Percentiles rank a stretch among this genome's conserved stretches.
Conservation (phyloP, 1,140 invertebrate species). For the Drosophila teissieri region DNA sequence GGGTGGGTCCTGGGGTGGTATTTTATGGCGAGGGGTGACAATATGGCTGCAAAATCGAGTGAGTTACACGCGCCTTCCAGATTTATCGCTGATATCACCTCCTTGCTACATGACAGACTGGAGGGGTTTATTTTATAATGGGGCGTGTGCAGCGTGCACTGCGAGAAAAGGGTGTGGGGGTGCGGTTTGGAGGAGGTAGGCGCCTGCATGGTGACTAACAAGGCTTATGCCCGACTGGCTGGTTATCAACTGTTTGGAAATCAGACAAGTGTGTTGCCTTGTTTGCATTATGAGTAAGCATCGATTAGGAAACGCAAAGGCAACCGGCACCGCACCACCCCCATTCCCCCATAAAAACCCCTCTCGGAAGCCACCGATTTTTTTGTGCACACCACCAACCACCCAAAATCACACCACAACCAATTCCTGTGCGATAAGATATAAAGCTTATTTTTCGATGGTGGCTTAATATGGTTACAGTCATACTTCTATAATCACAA, state of each 20-base stretch:
- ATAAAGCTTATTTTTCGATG: constrained; percentile 28
- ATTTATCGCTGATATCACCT: constrained; percentile 50
- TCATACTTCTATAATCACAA: background rate
- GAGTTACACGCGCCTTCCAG: constrained; percentile 41
- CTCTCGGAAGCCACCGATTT: constrained; percentile 7
- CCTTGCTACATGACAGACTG: background rate
- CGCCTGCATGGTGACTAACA: constrained; percentile 62
- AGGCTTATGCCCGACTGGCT: constrained; percentile 35
- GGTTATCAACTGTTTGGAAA: constrained; percentile 77
- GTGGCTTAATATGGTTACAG: constrained; percentile 27
- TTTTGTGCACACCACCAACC: constrained; percentile 11
- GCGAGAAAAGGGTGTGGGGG: constrained; percentile 7
- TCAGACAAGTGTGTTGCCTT: constrained; percentile 74
- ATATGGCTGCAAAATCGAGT: constrained; percentile 30
- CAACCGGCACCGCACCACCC: background rate
- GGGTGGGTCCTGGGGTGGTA: background rate
- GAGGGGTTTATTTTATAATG: constrained; percentile 3
- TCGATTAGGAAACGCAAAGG: constrained; percentile 56
- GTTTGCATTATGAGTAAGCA: constrained; percentile 68
- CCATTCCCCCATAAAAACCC: constrained; percentile 1
- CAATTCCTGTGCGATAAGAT: constrained; percentile 40
- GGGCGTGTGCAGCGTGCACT: constrained; percentile 7
- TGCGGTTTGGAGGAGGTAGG: constrained; percentile 1
- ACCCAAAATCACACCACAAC: constrained; percentile 37
- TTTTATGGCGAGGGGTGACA: constrained; percentile 13